Evolutionary conservation across 2,797 vertebrate genomes (phyloP), one percentile per base, ranked within the genome.

Genomic region (Sebastes hubbsi): DNA sequence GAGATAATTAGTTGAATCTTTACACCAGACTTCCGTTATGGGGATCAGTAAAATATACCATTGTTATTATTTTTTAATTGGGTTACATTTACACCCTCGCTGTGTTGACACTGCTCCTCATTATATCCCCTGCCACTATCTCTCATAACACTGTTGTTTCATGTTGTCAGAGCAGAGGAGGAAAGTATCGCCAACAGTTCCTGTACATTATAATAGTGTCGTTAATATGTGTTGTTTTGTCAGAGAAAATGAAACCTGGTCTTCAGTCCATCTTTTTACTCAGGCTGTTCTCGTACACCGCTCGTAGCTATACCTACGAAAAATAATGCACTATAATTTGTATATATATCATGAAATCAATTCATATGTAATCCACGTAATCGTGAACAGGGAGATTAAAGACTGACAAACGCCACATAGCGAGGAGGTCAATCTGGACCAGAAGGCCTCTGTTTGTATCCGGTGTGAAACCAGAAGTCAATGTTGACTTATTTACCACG

Each of bases 381-480:
- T 46, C 7, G 42, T 46, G 16, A 46, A 46, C 16, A 46, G 42
- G 46, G 46, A 49, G 18, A 0, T 0, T 49, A 20, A 49, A 49
- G 8, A 49, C 0, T 0, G 46, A 20, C 18, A 46, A 46, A 46
- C 42, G 16, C 42, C 42, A 46, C 16, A 0, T 46, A 18, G 42
- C 0, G 38, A 42, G 42, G 0, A 46, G 42, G 42, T 46, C 42
- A 49, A 49, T 0, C 18, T 49, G 18, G 46, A 20, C 46, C 46
- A 49, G 46, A 8, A 20, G 46, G 18, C 46, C 46, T 0, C 46
- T 20, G 46, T 49, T 20, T 49, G 46, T 49, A 20, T 49, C 46
- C 42, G 0, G 16, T 46, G 42, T 46, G 42, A 46, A 46, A 46
- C 42, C 42, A 46, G 16, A 46, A 46, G 7, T 46, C 42, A 46